Evolutionary conservation across 2,888 invertebrate species (phyloP).

Genomic region (Phorcus lineatus): DNA sequence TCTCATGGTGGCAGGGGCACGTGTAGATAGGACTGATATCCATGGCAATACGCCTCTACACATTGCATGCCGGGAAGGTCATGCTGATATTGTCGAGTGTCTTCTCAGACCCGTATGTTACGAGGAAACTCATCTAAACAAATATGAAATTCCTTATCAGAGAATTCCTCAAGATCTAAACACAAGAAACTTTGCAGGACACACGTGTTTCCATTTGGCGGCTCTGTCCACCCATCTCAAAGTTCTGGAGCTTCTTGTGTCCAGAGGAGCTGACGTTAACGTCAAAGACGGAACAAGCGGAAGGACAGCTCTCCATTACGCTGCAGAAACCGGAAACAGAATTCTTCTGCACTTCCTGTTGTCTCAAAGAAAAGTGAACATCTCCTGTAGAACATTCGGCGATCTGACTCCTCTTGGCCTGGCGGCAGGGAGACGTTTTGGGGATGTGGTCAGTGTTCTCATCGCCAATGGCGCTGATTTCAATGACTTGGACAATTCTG

Average conservation of each 20-base stretch:
- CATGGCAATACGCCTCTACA: slow-evolving; percentile 92
- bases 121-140: slow-evolving; percentile 69
- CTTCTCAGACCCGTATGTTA: slow-evolving; percentile 78
- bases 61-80: slow-evolving; percentile 85
- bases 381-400: slow-evolving; percentile 55
- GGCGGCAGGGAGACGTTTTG: slow-evolving; percentile 52
- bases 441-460: slow-evolving; percentile 36
- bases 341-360: slow-evolving; percentile 49
- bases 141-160: slow-evolving; percentile 76
- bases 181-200: slow-evolving; percentile 10
- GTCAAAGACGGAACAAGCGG: slow-evolving; percentile 63
- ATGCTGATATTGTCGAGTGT: slow-evolving; percentile 84
- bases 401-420: slow-evolving; percentile 54
- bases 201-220: slow-evolving; percentile 15
- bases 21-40: slow-evolving; percentile 81
- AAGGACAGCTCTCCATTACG: slow-evolving; percentile 58
- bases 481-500: neutral
- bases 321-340: slow-evolving; percentile 54
- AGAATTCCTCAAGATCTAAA: slow-evolving; percentile 75
- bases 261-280: neutral
- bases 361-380: slow-evolving; percentile 34
- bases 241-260: slow-evolving; percentile 17
- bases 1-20: slow-evolving; percentile 87
- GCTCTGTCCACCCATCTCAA: neutral
- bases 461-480: slow-evolving; percentile 32